These are phyloP conservation scores for Limnephilus rhombicus DNA, from an alignment of 2,888 invertebrate species.

Conservation along the genomic window DNA sequence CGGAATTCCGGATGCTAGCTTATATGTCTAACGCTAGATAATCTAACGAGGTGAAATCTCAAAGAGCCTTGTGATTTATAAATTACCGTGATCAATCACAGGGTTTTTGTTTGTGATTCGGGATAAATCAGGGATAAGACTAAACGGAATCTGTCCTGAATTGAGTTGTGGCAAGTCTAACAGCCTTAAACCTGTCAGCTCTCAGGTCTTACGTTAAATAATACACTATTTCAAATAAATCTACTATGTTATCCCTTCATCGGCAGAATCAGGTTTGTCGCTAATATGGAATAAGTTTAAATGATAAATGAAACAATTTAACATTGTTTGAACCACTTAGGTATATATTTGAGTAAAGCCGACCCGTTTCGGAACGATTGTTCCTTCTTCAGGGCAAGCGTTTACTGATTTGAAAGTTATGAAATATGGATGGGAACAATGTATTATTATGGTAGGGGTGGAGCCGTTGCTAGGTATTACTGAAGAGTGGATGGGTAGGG, in stretches of 20 bases:
- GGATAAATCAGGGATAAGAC: slow-evolving; percentile 53
- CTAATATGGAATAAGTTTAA: neutral
- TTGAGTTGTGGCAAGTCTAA: slow-evolving; percentile 20
- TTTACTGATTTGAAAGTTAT: no score
- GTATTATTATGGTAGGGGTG: no score
- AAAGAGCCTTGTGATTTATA: slow-evolving; percentile 58
- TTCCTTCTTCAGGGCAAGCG: no score
- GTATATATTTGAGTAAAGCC: no score
- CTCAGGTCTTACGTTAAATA: neutral
- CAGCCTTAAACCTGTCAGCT: neutral
- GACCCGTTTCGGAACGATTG: no score
- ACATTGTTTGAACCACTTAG: no score
- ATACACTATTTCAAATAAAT: neutral
- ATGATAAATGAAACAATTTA: no score
- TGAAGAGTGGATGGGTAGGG: no score
- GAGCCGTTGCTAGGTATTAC: no score
- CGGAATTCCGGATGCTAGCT: slow-evolving; percentile 12
- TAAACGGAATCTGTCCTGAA: slow-evolving; percentile 39
- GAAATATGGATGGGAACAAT: no score
- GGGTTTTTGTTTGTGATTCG: slow-evolving; percentile 59
- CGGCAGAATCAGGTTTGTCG: neutral
- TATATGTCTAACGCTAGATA: slow-evolving; percentile 45
- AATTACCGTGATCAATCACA: slow-evolving; percentile 62
- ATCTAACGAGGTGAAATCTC: slow-evolving; percentile 63
- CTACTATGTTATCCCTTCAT: neutral